These are phyloP conservation scores for Hydractinia echinata DNA, from an alignment of 30 jellyfish, hydroid and myxozoan species.

Conservation along the genomic window DNA sequence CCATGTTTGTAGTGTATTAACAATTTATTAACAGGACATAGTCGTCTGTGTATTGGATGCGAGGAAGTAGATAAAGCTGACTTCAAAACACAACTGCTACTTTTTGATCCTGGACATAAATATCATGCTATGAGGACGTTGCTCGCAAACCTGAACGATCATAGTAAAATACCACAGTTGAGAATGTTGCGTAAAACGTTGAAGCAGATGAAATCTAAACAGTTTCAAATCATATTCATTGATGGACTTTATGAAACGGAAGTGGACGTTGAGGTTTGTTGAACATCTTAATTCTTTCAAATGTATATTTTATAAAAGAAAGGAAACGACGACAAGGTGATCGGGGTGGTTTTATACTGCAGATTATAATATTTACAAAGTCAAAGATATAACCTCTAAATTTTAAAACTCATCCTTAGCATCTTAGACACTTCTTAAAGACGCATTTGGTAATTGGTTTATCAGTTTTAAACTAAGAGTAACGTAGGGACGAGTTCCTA, in stretches of 20 bases:
- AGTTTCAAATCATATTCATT: conserved; percentile 77
- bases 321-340: no score
- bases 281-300: background rate
- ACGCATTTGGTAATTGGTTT: no score
- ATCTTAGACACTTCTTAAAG: no score
- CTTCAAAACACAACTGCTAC: conserved; percentile 58
- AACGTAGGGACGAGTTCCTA: no score
- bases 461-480: no score
- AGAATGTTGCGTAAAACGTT: conserved; percentile 62
- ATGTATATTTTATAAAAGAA: no score
- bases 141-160: conserved; percentile 44
- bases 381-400: no score
- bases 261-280: conserved; percentile 55
- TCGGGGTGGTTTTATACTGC: no score
- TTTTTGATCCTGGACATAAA: conserved; percentile 80
- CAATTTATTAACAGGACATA: conserved; percentile 58
- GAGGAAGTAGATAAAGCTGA: conserved; percentile 79
- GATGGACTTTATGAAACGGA: conserved; percentile 64
- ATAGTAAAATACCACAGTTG: conserved; percentile 51
- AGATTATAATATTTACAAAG: no score
- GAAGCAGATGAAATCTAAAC: conserved; percentile 83
- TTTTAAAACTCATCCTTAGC: no score
- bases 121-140: conserved; percentile 52
- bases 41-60: conserved; percentile 83
- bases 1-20: no score